A percentile compares a stretch with the other conserved stretches of the same genome.
These are phyloP conservation scores for Pseudonaja textilis DNA, from an alignment of 2,113 vertebrate species.

Conservation along the genomic window DNA sequence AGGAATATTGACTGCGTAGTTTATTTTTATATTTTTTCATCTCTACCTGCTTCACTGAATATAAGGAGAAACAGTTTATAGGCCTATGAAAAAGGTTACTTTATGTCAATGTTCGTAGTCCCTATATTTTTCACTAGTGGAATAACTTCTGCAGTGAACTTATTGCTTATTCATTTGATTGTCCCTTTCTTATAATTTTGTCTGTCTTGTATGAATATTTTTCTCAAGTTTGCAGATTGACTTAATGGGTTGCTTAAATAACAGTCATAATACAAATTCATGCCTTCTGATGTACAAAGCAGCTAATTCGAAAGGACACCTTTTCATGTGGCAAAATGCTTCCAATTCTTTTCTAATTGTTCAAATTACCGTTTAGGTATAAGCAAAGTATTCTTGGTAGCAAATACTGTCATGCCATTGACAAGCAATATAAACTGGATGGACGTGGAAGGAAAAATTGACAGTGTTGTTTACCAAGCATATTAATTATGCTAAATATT, in stretches of 20 bases:
- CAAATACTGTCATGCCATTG: not conserved
- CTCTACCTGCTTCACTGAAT: not conserved
- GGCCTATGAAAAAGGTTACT: not conserved
- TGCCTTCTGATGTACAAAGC: not conserved
- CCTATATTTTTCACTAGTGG: not conserved
- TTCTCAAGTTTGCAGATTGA: not conserved
- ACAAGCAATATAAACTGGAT: not conserved
- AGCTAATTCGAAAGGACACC: conserved; percentile 4
- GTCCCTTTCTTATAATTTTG: not conserved
- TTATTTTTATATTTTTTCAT: not conserved
- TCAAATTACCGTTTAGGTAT: conserved; percentile 9
- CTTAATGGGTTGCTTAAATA: not conserved
- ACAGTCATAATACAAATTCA: not conserved
- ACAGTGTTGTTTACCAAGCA: not conserved
- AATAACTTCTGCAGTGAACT: not conserved
- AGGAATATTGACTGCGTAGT: not conserved
- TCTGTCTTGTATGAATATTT: not conserved
- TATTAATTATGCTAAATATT: not conserved
- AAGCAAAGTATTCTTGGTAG: not conserved
- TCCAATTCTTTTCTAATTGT: conserved; percentile 5
- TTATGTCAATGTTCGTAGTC: not conserved
- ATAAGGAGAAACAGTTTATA: not conserved
- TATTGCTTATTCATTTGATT: not conserved
- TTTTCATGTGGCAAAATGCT: not conserved
- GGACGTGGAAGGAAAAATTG: not conserved